Evolutionary conservation across 2,797 vertebrate genomes (phyloP), one percentile per base, ranked within the genome.

Genomic region (Cottoperca gobio): DNA sequence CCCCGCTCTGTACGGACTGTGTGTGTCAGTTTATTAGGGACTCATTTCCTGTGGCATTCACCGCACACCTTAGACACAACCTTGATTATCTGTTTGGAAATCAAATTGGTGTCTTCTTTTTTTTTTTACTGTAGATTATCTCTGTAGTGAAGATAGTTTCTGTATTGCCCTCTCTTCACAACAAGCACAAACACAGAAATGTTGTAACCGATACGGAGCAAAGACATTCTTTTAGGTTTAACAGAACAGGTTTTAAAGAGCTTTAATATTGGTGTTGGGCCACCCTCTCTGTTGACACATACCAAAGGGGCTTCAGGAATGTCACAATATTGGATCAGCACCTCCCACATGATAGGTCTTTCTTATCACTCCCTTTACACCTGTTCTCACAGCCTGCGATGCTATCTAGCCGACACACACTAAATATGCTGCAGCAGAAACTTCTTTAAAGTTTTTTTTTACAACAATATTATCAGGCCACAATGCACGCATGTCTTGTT

Each of bases 201-300:
- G n/a, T n/a, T n/a, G n/a, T n/a, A n/a, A n/a, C n/a, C n/a, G n/a
- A n/a, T n/a, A n/a, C 45, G 3, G 23, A 66, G 84, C 65, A 90
- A 82, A 83, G 82, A 63, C 23, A 23, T 21, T 53, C 42, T 67
- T 60, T 72, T 17, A 46, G 46, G 14, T 4, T 33, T 17, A 42
- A 42, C 35, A 61, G n/a, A n/a, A n/a, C n/a, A n/a, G n/a, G 37
- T 61, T 81, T 63, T 48, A 71, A 61, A 73, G 60, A 43, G 62
- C 46, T 55, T 31, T 60, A 55, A 76, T 91, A 82, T 90, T 91
- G 90, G 84, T 83, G 84, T 80, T 82, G 57, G 79, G 17, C 35
- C 66, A 64, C 11, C 39, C 48, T 46, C n/a, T 78, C 19, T 84
- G 23, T 86, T 90, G 76, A 88, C 85, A 72, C 62, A 86, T 63